A percentile compares a stretch with the other conserved stretches of the same genome.
These are phyloP conservation scores for Acleris laterana DNA, from an alignment of 2,888 invertebrate genomes.

Conservation along the genomic window DNA sequence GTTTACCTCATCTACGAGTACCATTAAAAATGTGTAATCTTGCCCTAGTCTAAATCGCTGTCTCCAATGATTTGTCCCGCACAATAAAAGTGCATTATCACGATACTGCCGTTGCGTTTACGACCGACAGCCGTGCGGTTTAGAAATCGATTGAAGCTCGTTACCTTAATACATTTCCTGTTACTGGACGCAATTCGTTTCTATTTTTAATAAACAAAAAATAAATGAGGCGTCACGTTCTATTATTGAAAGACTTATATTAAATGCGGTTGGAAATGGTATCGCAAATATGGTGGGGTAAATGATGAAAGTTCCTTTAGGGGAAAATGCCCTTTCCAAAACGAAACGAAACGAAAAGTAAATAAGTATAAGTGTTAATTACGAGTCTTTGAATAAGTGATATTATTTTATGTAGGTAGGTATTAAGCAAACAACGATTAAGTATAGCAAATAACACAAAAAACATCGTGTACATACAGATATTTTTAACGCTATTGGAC, in stretches of 20 bases:
- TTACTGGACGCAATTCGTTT: slow-evolving; percentile 57
- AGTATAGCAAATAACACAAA: too few species aligned
- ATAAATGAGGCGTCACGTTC: slow-evolving; percentile 27
- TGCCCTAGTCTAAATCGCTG: background rate
- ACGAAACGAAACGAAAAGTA: too few species aligned
- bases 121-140: slow-evolving; percentile 69
- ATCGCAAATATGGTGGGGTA: background rate
- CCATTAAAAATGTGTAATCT: too few species aligned
- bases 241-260: background rate
- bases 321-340: background rate
- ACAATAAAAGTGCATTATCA: slow-evolving; percentile 57
- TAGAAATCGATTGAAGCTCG: slow-evolving; percentile 68
- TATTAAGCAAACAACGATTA: too few species aligned
- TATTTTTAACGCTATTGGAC: too few species aligned
- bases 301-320: background rate
- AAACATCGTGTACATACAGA: too few species aligned
- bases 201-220: slow-evolving; percentile 48
- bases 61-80: slow-evolving; percentile 45
- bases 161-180: slow-evolving; percentile 69
- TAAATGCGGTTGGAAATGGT: background rate
- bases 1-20: too few species aligned
- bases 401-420: too few species aligned
- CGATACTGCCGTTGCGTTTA: slow-evolving; percentile 58
- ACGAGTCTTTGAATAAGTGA: too few species aligned
- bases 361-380: too few species aligned